Evolutionary conservation across 2,888 invertebrate genomes (phyloP).

Genomic region (Drosophila subquinaria): DNA sequence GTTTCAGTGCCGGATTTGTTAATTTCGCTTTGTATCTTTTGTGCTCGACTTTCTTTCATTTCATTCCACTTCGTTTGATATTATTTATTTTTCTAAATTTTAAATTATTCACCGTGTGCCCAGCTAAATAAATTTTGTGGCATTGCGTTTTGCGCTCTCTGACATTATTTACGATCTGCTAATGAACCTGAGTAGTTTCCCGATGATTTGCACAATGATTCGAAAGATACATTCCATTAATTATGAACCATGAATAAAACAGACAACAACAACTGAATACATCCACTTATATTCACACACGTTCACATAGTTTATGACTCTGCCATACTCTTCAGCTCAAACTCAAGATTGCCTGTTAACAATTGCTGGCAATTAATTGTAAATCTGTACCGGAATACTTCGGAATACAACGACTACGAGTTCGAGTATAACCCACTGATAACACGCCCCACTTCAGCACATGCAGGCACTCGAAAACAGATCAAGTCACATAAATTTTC

Average conservation of each 20-base stretch:
- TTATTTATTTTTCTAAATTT: conserved; percentile 44
- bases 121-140: conserved; percentile 54
- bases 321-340: conserved; percentile 1
- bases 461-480: conserved; percentile 58
- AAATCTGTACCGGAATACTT: conserved; percentile 57
- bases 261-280: conserved; percentile 16
- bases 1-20: conserved; percentile 65
- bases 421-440: conserved; percentile 36
- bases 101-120: conserved; percentile 56
- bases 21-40: conserved; percentile 47
- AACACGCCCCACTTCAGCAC: conserved; percentile 48
- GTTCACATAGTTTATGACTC: conserved; percentile 25
- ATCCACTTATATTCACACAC: neutral
- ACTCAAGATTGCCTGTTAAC: conserved; percentile 37
- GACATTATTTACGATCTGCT: conserved; percentile 64
- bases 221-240: conserved; percentile 45
- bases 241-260: conserved; percentile 40
- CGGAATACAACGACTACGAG: neutral
- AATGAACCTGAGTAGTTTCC: conserved; percentile 56
- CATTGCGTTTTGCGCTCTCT: conserved; percentile 35
- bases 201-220: conserved; percentile 53
- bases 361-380: conserved; percentile 67
- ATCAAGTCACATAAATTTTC: conserved; percentile 61
- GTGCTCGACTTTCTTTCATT: conserved; percentile 59
- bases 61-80: conserved; percentile 8